Evolutionary conservation across 2,113 vertebrate genomes (phyloP), one percentile per base, ranked within the genome.

Genomic region (Orcinus orca): DNA sequence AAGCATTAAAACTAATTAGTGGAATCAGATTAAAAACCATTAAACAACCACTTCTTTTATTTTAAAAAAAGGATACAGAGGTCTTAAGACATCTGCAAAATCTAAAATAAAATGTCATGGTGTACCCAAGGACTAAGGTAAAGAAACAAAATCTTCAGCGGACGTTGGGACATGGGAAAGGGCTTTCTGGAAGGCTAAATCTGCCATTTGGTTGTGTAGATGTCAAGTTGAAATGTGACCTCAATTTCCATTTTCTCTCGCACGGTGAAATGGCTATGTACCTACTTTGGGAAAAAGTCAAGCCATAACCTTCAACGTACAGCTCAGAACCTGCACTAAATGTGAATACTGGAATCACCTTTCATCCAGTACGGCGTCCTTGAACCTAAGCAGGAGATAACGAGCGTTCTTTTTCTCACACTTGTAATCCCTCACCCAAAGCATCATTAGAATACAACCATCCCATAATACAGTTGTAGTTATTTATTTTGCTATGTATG

Each of bases 201-300:
- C 58, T 82, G 50, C 77, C 90, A 21, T 8, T 55, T 92, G 81
- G 83, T 70, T 96, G 44, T 67, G 18, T 63, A 76, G 74, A 92
- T 29, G 23, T 94, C 53, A 53, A 53, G 87, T 86, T 88, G 65
- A 97, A 97, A 97, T 97, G 87, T 96, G 95, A 97, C 97, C 96
- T 97, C 94, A 95, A 97, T 96, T 97, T 97, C 91, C 96, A 97
- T 96, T 96, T 97, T 95, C 74, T 89, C 81, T 90, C 21, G 36
- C 70, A 71, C 36, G 63, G 25, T 97, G 58, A 98, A 94, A 92
- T 88, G 84, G 79, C 80, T 87, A 93, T 82, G 84, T 87, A 97
- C 53, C 93, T 96, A 96, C 96, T 96, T 97, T 97, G 74, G 87
- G 89, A 77, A 97, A 97, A 97, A 97, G 93, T 90, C 96, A 96